Evolutionary conservation across 2,888 invertebrate species (phyloP), one percentile per base, ranked within the genome.

Genomic region (Gibbula magus): DNA sequence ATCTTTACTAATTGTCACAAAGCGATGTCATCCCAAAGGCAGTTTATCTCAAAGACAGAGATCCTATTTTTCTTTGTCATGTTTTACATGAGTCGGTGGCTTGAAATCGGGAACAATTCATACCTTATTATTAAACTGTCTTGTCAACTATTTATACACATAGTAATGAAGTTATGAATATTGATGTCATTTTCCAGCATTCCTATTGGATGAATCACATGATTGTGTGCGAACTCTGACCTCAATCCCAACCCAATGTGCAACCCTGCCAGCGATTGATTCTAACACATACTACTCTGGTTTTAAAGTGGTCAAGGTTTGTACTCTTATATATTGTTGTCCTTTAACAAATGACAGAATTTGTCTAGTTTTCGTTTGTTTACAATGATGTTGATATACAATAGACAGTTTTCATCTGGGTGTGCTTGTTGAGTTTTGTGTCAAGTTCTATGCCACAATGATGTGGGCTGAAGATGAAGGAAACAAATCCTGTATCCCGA

Each of bases 241-340:
- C 0, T 74, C 81, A 22, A 79, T 89, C n/a, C 53, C 78, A 13
- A 39, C 56, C 7, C 79, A 82, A 3, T 86, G 86, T 39, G 84
- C 54, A 0, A 78, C 76, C 5, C 82, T 83, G 7, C 61, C 82
- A 32, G 83, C 82, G 8, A 81, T 91, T 1, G 83, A 82, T 66
- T 89, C 90, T 1, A 79, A 79, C 3, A 86, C 87, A 2, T 91
- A 89, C 79, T 89, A 86, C 77, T 67, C 80, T 29, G 83, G 86
- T 16, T 89, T 91, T 79, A 87, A 85, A 70, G 86, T 92, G 52
- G 87, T 90, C 32, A 83, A 78, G 73, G 91, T 91, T 83, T 84
- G 86, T 78, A 35, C 7, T 2, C 29, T n/a, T n/a, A n/a, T n/a
- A n/a, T n/a, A n/a, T n/a, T n/a, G n/a, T n/a, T n/a, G n/a, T n/a